A percentile compares a stretch with the other conserved stretches of the same genome.
phyloP scores from a whole-genome alignment of 2,888 invertebrate genomes.

The Nezara viridula region DNA sequence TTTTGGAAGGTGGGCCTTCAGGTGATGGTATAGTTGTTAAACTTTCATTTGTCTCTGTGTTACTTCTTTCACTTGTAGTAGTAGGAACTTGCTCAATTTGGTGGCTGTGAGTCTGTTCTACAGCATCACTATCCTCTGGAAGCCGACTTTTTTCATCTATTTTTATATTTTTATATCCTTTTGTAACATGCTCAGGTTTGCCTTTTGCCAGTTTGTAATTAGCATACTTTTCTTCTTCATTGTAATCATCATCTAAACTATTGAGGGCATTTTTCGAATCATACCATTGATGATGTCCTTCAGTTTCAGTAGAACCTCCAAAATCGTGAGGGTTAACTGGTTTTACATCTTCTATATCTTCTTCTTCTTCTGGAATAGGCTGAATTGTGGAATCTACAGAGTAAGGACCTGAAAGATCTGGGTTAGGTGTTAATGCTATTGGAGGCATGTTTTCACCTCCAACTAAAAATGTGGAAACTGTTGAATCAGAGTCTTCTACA shows the following conservation, averaged over 20 bases:
- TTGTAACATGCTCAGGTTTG: slow-evolving; percentile 51
- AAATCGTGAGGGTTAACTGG: slow-evolving; percentile 10
- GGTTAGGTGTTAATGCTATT: slow-evolving; percentile 62
- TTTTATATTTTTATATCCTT: slow-evolving; percentile 59
- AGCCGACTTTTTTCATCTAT: slow-evolving; percentile 49
- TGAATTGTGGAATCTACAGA: slow-evolving; percentile 62
- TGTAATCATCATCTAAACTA: slow-evolving; percentile 61
- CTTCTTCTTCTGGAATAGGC: slow-evolving; percentile 50
- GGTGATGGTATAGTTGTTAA: not conserved
- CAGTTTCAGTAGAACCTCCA: not conserved
- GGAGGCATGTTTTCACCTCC: slow-evolving; percentile 59
- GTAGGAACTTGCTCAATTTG: slow-evolving; percentile 31
- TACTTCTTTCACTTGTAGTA: not conserved
- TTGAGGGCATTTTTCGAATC: slow-evolving; percentile 57
- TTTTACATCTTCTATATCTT: slow-evolving; percentile 36
- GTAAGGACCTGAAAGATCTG: slow-evolving; percentile 62
- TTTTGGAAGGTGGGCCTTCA: not conserved
- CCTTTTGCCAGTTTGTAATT: slow-evolving; percentile 50
- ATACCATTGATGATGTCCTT: slow-evolving; percentile 52
- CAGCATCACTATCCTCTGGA: slow-evolving; percentile 57
- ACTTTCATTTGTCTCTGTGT: slow-evolving; percentile 24
- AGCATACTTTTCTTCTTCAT: slow-evolving; percentile 59
- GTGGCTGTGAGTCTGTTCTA: slow-evolving; percentile 52
- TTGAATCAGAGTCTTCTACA: not conserved
- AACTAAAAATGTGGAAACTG: slow-evolving; percentile 64